A percentile compares a stretch with the other conserved stretches of the same genome.
Conservation (phyloP, 2,113 vertebrate species). For the Dendropsophus ebraccatus region DNA sequence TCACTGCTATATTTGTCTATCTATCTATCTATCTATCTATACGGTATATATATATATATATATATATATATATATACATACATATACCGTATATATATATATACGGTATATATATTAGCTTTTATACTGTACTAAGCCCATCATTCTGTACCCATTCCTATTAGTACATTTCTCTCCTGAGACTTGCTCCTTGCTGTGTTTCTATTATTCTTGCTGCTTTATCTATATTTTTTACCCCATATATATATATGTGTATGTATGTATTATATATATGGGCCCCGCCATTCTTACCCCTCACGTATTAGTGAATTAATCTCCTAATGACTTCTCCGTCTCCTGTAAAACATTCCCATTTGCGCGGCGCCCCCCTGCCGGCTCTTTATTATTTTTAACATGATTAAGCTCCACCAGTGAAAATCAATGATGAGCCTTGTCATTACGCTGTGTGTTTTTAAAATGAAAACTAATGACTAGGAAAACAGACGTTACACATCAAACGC, state of each 20-base stretch:
- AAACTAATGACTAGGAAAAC: constrained; percentile 31
- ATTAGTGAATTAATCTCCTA: background rate
- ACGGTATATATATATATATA: too few relatives aligned
- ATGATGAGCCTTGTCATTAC: constrained; percentile 1
- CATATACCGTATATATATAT: too few relatives aligned
- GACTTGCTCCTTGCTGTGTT: background rate
- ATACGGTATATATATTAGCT: too few relatives aligned
- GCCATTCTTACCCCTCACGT: background rate
- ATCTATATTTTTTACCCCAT: too few relatives aligned
- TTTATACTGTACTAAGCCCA: background rate
- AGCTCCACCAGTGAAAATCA: constrained; percentile 2
- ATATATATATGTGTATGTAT: background rate
- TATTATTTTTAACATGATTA: constrained; percentile 34
- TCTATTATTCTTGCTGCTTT: background rate
- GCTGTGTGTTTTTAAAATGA: constrained; percentile 24
- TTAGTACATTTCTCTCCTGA: background rate
- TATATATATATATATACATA: too few relatives aligned
- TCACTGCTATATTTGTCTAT: background rate
- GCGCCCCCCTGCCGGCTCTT: constrained; percentile 17
- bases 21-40: too few relatives aligned
- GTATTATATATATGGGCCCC: background rate
- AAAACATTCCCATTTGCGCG: constrained; percentile 13
- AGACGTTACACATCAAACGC: background rate
- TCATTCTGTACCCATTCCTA: background rate
- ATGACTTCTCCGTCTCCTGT: background rate